Evolutionary conservation across 2,797 vertebrate species (phyloP).

Genomic region (Falco naumanni): DNA sequence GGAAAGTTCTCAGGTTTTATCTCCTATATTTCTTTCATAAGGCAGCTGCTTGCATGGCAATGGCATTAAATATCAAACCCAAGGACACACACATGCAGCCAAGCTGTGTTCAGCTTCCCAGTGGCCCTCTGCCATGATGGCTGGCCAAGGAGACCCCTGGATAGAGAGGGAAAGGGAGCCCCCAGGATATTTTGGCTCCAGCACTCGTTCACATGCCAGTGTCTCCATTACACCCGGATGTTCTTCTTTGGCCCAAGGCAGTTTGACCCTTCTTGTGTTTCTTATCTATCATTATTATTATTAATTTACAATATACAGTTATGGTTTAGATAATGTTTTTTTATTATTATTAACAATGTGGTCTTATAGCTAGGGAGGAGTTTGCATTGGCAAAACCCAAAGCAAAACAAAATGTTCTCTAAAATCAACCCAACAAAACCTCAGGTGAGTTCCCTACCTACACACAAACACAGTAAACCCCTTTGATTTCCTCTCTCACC

Average conservation of each 20-base stretch:
- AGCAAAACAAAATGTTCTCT: accelerated
- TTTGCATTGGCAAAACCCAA: background rate
- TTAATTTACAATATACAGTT: background rate
- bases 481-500: background rate
- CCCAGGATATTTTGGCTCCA: background rate
- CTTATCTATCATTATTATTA: background rate
- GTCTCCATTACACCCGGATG: constrained; percentile 40
- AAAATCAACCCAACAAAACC: background rate
- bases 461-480: background rate
- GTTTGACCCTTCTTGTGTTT: background rate
- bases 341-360: background rate
- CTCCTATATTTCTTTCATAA: constrained; percentile 25
- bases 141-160: constrained; percentile 56
- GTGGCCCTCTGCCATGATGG: constrained; percentile 37
- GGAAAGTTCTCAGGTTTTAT: constrained; percentile 20
- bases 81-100: constrained; percentile 49
- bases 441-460: background rate
- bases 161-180: constrained; percentile 44
- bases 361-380: background rate
- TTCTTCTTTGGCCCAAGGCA: background rate
- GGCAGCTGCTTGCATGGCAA: constrained; percentile 55
- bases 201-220: background rate
- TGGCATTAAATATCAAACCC: constrained; percentile 62
- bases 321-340: background rate
- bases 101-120: constrained; percentile 36